phyloP scores from a whole-genome alignment of 1,140 invertebrate species.

The Eubasilissa regina region DNA sequence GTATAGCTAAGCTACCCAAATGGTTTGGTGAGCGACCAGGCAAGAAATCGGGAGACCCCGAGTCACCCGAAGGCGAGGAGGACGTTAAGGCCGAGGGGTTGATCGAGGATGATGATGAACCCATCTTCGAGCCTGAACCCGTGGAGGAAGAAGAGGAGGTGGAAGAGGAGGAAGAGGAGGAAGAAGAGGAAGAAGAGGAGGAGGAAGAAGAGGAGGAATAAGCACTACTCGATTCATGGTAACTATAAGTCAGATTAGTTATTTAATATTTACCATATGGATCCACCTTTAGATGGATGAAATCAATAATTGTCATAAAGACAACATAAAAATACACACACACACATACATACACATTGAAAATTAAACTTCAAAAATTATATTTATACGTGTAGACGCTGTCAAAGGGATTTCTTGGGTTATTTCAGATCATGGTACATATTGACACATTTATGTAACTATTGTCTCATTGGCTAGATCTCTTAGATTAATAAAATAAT shows the following conservation, averaged over 20 bases:
- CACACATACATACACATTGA: no score
- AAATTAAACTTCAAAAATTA: no score
- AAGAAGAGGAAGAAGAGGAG: conserved; percentile 82
- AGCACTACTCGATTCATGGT: conserved; percentile 25
- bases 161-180: conserved; percentile 74
- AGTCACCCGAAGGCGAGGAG: conserved; percentile 91
- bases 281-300: no score
- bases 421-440: no score
- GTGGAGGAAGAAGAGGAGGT: conserved; percentile 80
- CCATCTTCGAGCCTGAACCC: conserved; percentile 80
- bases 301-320: no score
- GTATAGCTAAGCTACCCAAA: conserved; percentile 88
- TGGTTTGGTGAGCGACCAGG: conserved; percentile 95
- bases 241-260: not conserved
- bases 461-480: no score
- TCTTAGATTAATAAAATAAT: no score
- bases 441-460: no score
- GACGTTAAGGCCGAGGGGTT: conserved; percentile 79
- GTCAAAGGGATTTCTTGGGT: no score
- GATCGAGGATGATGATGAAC: conserved; percentile 80
- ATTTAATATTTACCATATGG: no score
- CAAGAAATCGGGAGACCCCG: conserved; percentile 90
- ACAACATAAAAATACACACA: no score
- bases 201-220: conserved; percentile 74
- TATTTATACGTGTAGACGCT: no score